A percentile compares a stretch with the other conserved stretches of the same genome.
Conservation (phyloP, 2,888 invertebrate species). For the Perdita meconis region DNA sequence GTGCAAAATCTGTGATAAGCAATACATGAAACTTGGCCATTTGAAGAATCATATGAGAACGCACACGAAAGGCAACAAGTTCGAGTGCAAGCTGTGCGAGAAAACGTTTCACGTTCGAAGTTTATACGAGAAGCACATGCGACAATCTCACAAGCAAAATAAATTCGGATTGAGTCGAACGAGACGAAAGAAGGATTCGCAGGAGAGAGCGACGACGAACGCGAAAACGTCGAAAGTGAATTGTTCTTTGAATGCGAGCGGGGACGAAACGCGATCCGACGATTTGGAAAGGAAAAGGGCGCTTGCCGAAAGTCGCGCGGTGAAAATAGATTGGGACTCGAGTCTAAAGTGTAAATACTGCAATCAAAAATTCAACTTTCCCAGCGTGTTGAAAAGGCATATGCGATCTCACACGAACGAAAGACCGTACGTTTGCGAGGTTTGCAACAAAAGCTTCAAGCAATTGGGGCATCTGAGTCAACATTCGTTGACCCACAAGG, state of each 20-base stretch:
- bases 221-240: not conserved
- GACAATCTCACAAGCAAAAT: constrained; percentile 64
- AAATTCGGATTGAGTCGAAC: constrained; percentile 30
- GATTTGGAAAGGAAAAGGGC: constrained; percentile 19
- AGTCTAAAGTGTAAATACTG: constrained; percentile 74
- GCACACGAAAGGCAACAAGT: constrained; percentile 61
- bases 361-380: constrained; percentile 76
- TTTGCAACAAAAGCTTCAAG: constrained; percentile 79
- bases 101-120: constrained; percentile 70
- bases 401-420: constrained; percentile 79
- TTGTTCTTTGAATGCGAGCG: not conserved
- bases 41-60: constrained; percentile 74
- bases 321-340: constrained; percentile 60
- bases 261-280: not conserved
- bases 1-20: constrained; percentile 75
- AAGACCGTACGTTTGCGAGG: constrained; percentile 75
- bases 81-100: constrained; percentile 70
- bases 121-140: constrained; percentile 71
- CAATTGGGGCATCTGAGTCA: constrained; percentile 78
- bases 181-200: constrained; percentile 21
- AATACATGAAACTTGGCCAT: constrained; percentile 71
- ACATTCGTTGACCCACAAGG: constrained; percentile 76
- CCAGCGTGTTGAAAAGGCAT: constrained; percentile 78
- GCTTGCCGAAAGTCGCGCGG: constrained; percentile 38
- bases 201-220: not conserved